Evolutionary conservation across 2,888 invertebrate species (phyloP).

Genomic region (Orchesella flavescens): DNA sequence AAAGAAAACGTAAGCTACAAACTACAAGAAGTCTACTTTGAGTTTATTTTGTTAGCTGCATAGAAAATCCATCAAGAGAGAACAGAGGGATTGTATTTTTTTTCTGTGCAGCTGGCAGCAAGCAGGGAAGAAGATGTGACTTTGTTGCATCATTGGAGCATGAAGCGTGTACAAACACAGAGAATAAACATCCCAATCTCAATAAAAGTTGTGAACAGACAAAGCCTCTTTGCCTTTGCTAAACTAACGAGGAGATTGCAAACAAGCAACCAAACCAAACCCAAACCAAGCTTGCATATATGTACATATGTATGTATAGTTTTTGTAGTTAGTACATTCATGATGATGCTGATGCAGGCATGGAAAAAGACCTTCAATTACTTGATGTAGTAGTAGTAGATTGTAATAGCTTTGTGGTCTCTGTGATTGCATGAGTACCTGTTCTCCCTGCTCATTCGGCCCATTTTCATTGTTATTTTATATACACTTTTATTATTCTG

Average conservation of each 20-base stretch:
- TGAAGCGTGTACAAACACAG: slow-evolving; percentile 3
- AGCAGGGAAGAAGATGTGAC: slow-evolving; percentile 15
- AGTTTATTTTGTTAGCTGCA: no score
- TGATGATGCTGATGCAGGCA: not conserved
- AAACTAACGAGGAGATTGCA: slow-evolving; percentile 30
- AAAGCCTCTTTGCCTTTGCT: not conserved
- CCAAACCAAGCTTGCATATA: no score
- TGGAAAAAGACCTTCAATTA: slow-evolving; percentile 45
- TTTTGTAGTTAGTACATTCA: no score
- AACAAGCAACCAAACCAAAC: not conserved
- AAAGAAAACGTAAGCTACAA: no score
- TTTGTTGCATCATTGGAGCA: slow-evolving; percentile 25
- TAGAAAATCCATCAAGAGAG: no score
- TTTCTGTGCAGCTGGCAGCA: not conserved
- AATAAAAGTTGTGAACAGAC: not conserved
- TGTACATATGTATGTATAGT: no score
- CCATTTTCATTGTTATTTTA: slow-evolving; percentile 34
- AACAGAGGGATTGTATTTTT: no score
- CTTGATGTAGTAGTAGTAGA: not conserved
- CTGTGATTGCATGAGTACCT: slow-evolving; percentile 28
- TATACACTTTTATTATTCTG: not conserved
- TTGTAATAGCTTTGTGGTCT: slow-evolving; percentile 9
- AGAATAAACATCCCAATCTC: slow-evolving; percentile 21
- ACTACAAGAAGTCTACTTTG: no score
- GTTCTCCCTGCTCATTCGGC: slow-evolving; percentile 5